Base-by-base conservation (phyloP, 2,888 invertebrate species). In the Anarsia innoxiella region DNA sequence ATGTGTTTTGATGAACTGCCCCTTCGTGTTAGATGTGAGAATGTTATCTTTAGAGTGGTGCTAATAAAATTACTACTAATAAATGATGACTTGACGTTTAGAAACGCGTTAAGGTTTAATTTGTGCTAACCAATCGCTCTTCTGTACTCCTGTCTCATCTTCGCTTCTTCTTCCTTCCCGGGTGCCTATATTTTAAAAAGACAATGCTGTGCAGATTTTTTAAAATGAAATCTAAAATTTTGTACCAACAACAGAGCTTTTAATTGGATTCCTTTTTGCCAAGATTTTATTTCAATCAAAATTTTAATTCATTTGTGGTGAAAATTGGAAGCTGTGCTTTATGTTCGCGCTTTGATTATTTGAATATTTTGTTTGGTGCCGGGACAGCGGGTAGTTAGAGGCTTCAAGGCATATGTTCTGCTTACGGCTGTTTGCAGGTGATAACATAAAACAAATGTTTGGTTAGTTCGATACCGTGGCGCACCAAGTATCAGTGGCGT, bases 391-490 rank as follows among this genome's bases (percentile, higher is more conserved):
- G 59, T 61, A 62, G 54, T 43, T 69, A 67, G 70, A 60, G 51
- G 77, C 77, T 78, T 78, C 59, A 62, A 64, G 59, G 73, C 75
- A 67, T 71, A 69, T 72, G 67, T 66, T 77, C 59, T 67, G 78
- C 79, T 80, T 75, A 60, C 58, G 64, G 73, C 76, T 73, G 66
- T 73, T 80, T 79, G 64, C 82, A 84, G 80, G 79, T 82, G 82
- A 83, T 84, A 82, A 84, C 75, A 83, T 78, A 60, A 82, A 82
- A 74, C 71, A 75, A 82, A 82, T 84, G 78, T 83, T 83, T 80
- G 74, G 70, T 78, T 85, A 86, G 85, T 83, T 78, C 84, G 84
- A 51, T 84, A 85, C 72, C 78, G 80, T 49, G 79, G 73, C 53
- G 62, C 79, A 48, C 65, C 70, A 42, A 56, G 60, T 48, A 54